Percentiles rank a stretch among this genome's conserved stretches.
phyloP scores from a whole-genome alignment of 2,113 vertebrate genomes.

The Gymnocephalus cernua region DNA sequence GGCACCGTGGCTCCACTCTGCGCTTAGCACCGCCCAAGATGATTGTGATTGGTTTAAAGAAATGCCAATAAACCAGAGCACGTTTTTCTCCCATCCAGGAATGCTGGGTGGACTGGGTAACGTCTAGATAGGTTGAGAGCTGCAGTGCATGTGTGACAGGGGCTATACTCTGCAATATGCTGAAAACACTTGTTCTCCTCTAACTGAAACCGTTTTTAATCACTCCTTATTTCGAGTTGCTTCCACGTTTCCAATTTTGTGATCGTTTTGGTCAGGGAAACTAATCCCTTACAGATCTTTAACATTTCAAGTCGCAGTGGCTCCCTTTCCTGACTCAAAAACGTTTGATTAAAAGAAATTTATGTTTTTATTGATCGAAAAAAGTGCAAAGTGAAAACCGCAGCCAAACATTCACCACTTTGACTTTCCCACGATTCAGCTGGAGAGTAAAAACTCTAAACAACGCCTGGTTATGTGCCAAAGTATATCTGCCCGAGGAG shows the following conservation, averaged over 20 bases:
- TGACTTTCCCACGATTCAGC: conserved; percentile 14
- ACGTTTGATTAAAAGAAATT: too few species aligned
- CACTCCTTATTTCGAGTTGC: neutral
- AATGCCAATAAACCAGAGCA: too few species aligned
- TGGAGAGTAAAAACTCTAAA: neutral
- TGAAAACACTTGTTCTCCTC: neutral
- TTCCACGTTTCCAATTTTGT: neutral
- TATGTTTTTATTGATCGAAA: too few species aligned
- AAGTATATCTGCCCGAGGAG: neutral
- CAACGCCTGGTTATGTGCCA: neutral
- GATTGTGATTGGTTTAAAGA: too few species aligned
- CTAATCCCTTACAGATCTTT: neutral
- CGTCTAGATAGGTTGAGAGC: too few species aligned
- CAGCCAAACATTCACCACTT: neutral
- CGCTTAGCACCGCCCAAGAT: too few species aligned
- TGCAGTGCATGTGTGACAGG: too few species aligned
- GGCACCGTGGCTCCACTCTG: too few species aligned
- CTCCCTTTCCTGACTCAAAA: neutral
- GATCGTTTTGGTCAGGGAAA: neutral
- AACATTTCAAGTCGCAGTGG: neutral
- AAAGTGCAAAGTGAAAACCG: neutral
- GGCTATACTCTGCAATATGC: too few species aligned
- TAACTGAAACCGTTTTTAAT: neutral
- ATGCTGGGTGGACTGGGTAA: too few species aligned
- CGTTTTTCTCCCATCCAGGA: too few species aligned